Evolutionary conservation across 2,113 vertebrate species (phyloP).

Genomic region (Gavialis gangeticus): DNA sequence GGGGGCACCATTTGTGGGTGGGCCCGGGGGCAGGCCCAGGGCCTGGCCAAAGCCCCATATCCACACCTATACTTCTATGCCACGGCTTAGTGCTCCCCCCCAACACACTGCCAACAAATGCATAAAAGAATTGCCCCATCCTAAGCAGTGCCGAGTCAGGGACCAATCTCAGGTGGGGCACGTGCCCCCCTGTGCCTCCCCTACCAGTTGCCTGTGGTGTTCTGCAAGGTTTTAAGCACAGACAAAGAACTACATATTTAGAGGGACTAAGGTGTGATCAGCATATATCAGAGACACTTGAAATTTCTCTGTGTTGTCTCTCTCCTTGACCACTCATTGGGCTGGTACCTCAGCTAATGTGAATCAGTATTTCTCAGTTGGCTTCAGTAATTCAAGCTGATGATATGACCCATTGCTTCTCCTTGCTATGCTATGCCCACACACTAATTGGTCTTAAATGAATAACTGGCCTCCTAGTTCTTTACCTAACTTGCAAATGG

Average conservation of each 20-base stretch:
- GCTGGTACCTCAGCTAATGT: not conserved
- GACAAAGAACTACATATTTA: not conserved
- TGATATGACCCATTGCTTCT: not conserved
- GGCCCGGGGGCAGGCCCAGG: no score
- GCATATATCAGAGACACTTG: not conserved
- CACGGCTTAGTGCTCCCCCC: no score
- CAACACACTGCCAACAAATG: no score
- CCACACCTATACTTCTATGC: no score
- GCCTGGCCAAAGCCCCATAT: no score
- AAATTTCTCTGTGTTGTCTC: accelerated
- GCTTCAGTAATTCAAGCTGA: not conserved
- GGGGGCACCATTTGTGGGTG: no score
- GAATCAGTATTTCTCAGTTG: not conserved
- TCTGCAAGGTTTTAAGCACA: not conserved
- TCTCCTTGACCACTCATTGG: not conserved
- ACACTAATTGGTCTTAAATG: not conserved
- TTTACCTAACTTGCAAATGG: not conserved
- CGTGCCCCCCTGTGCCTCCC: no score
- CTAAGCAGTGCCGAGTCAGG: no score
- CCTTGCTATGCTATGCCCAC: not conserved
- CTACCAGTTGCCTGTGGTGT: no score
- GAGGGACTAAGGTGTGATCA: not conserved
- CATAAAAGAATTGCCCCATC: no score
- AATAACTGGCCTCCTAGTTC: not conserved
- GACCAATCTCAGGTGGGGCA: no score